Evolutionary conservation across 2,113 vertebrate genomes (phyloP).

Genomic region (Tachuris rubrigastra): DNA sequence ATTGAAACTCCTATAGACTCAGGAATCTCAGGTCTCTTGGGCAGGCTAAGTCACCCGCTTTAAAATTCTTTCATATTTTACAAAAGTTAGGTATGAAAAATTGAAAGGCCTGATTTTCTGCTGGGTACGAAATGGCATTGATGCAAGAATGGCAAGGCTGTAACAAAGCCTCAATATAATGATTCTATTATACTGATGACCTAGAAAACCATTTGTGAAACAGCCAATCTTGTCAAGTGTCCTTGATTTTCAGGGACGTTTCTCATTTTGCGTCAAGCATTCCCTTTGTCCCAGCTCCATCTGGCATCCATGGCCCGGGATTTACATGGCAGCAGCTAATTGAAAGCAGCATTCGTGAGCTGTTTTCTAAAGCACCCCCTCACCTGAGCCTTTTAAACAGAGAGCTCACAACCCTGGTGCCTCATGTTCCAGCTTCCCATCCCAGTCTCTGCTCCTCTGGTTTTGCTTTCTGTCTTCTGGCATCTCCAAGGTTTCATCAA

Average conservation of each 20-base stretch:
- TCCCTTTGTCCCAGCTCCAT: conserved; percentile 3
- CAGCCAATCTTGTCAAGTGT: background rate
- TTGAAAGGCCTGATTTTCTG: background rate
- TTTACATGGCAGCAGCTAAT: conserved; percentile 5
- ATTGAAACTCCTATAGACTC: background rate
- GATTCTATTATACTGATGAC: background rate
- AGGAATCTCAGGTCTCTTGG: background rate
- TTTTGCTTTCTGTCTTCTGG: background rate
- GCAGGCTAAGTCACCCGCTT: background rate
- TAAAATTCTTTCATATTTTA: background rate
- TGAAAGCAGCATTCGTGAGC: background rate
- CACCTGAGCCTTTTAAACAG: background rate
- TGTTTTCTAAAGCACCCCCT: background rate
- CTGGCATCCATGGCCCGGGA: background rate
- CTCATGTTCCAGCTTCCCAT: background rate
- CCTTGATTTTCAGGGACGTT: conserved; percentile 33
- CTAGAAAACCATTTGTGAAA: background rate
- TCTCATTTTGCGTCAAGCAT: background rate
- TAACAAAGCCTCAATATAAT: background rate
- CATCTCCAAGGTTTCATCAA: background rate
- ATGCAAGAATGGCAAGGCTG: background rate
- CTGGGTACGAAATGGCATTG: background rate
- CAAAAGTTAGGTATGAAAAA: background rate
- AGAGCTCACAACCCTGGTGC: background rate
- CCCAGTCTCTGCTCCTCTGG: background rate